A percentile compares a stretch with the other conserved stretches of the same genome.
Evolutionary conservation across 2,888 invertebrate genomes (phyloP).

Genomic region (Melikaiella ostensackeni): DNA sequence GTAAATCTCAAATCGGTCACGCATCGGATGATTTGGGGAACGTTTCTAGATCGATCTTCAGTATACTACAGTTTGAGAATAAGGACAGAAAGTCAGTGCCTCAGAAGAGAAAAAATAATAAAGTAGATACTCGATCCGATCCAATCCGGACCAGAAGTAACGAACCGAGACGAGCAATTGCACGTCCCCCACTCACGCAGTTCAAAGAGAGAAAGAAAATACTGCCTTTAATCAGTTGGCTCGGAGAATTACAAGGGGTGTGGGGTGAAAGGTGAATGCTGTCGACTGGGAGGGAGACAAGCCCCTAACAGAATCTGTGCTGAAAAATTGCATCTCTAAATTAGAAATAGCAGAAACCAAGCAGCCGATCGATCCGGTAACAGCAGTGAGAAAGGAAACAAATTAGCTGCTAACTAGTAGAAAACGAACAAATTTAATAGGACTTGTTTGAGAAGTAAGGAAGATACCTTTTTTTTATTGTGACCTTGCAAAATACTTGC

Average conservation of each 20-base stretch:
- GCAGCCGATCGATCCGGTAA: background rate
- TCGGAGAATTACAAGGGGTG: conserved; percentile 17
- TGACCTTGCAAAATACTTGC: too few species aligned
- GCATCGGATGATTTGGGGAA: conserved; percentile 36
- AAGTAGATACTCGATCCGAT: background rate
- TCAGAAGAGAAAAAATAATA: background rate
- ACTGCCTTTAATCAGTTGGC: conserved; percentile 43
- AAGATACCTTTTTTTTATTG: too few species aligned
- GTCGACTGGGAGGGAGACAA: conserved; percentile 1
- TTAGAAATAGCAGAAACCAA: conserved; percentile 1
- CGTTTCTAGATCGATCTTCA: conserved; percentile 45
- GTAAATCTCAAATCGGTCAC: conserved; percentile 61
- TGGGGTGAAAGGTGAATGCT: conserved; percentile 7
- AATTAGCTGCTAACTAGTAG: background rate
- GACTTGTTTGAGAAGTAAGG: too few species aligned
- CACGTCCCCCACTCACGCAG: background rate
- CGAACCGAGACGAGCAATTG: conserved; percentile 37
- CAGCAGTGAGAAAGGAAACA: background rate
- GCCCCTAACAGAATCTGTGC: background rate
- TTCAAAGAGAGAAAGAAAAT: conserved; percentile 27
- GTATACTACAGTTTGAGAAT: conserved; percentile 41
- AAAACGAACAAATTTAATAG: background rate
- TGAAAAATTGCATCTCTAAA: conserved; percentile 37
- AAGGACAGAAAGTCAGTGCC: conserved; percentile 4
- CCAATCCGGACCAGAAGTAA: conserved; percentile 33